Evolutionary conservation across 2,797 vertebrate species (phyloP), one percentile per base, ranked within the genome.

Genomic region (Rousettus madagascariensis): DNA sequence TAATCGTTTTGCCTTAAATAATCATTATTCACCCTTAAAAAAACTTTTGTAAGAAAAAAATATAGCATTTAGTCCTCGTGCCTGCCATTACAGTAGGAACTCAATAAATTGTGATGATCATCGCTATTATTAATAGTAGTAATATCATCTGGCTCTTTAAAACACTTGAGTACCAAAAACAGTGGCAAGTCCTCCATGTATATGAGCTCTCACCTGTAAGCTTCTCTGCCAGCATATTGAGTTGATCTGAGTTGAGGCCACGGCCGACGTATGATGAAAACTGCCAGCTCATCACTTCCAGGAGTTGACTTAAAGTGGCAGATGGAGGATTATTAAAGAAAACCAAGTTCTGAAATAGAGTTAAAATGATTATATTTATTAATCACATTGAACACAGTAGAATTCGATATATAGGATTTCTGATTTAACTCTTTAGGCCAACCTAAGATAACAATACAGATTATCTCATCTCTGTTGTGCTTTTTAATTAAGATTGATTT

Each of bases 211-310:
- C 96, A 99, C 99, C 99, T 0, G 98, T 98, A 8, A 99, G 99
- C 96, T 99, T 99, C 95, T 99, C 99, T 83, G 99, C 99, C 97
- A 99, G 98, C 99, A 99, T 99, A 92, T 92, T 98, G 86, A 99
- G 99, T 97, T 99, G 99, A 72, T 99, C 99, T 59, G 99, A 99
- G 98, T 99, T 99, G 92, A 99, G 99, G 51, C 99, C 99, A 30
- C 99, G 99, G 13, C 99, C 99, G 0, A 99, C 99, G 0, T 99
- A 99, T 0, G 99, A 99, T 51, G 99, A 99, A 97, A 99, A 99
- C 94, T 99, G 99, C 99, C 99, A 99, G 98, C 99, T 99, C 93
- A 99, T 98, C 43, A 99, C 99, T 98, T 99, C 99, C 4, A 99
- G 98, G 65, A 99, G 99, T 97, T 99, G 99, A 95, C 98, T 99